These are phyloP conservation scores for Leptopilina clavipes DNA, from an alignment of 1,140 invertebrate genomes.

Conservation along the genomic window DNA sequence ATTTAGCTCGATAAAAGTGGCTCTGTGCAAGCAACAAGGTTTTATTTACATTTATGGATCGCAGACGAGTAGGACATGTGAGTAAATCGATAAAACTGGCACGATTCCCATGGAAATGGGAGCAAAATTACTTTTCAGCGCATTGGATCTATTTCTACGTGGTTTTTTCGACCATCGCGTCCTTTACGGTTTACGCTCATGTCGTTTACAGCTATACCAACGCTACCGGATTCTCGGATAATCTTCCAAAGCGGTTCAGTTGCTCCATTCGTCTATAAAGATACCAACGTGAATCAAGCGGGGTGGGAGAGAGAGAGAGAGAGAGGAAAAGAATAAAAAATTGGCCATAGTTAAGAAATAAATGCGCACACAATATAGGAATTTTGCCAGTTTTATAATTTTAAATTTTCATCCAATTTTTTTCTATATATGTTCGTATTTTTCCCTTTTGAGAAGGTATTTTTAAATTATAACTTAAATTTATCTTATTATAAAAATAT, in stretches of 20 bases:
- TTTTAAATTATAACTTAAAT: no score
- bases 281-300: background rate
- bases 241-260: conserved; percentile 14
- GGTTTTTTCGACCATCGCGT: conserved; percentile 19
- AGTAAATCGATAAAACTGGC: conserved; percentile 31
- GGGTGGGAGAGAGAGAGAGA: background rate
- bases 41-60: conserved; percentile 32
- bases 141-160: background rate
- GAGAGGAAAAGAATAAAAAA: no score
- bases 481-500: no score
- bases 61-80: conserved; percentile 2
- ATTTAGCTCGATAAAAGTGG: conserved; percentile 14
- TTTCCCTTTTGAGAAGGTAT: no score
- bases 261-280: conserved; percentile 28
- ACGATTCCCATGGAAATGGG: conserved; percentile 32
- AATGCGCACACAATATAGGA: no score
- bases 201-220: conserved; percentile 22
- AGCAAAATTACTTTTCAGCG: conserved; percentile 18
- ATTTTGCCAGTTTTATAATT: no score
- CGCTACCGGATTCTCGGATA: conserved; percentile 1
- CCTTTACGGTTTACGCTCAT: conserved; percentile 21
- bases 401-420: no score
- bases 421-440: no score
- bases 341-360: no score
- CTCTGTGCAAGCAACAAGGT: conserved; percentile 4